Evolutionary conservation across 2,797 vertebrate species (phyloP), one percentile per base, ranked within the genome.

Genomic region (Aplochiton taeniatus): DNA sequence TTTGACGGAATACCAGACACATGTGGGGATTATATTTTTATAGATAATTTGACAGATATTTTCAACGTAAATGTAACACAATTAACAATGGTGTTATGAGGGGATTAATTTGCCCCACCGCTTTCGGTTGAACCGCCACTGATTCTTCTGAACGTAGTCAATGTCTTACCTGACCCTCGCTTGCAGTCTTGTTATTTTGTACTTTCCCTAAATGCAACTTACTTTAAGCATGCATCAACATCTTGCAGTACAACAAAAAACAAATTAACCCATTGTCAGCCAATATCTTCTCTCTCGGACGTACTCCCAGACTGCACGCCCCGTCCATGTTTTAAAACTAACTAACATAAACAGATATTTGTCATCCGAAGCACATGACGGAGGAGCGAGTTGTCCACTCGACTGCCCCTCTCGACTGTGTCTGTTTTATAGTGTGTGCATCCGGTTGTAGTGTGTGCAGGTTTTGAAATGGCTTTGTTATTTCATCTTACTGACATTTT

Each of bases 201-300:
- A 94, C 93, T 97, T 94, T 96, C 95, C 96, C 96, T 98, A 99
- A 98, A 97, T 98, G 97, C 97, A 98, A 98, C 97, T 98, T 97
- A 97, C 95, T 98, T 98, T 96, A 94, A 97, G 95, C 95, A 98
- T 98, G 96, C 94, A 93, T 95, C 92, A 93, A 93, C 91, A 94
- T 94, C 93, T 90, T 88, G 91, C 87, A 91, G 88, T 94, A 61
- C 14, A n/a, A 85, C 85, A 80, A 79, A 86, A 87, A 55, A 93
- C 92, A 91, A 77, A 88, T 89, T 86, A 92, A 94, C 89, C 91
- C 91, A 92, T 95, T 91, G 86, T 93, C 91, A 94, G 93, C 91
- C 90, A 92, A 89, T 93, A 90, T 90, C 89, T 91, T 93, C 91
- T 93, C 90, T 93, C 90, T 94, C 91, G 89, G 92, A 95, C 87